A percentile compares a stretch with the other conserved stretches of the same genome.
Evolutionary conservation across 2,888 invertebrate species (phyloP).

Genomic region (Cheiracanthium punctorium): DNA sequence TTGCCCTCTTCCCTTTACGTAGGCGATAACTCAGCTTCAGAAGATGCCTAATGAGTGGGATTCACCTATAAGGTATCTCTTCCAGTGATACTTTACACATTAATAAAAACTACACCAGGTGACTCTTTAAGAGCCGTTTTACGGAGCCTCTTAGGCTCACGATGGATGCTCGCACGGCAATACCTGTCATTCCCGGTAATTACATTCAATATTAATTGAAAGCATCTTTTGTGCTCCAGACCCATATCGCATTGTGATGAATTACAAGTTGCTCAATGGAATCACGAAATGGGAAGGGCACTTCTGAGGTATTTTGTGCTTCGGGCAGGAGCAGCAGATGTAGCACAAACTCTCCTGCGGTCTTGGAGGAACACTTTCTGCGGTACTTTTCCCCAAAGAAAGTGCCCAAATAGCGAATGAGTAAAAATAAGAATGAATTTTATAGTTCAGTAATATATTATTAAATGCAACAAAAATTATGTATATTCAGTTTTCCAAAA

Average conservation of each 20-base stretch:
- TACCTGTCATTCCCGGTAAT: background rate
- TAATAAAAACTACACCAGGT: background rate
- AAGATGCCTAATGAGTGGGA: too few species aligned
- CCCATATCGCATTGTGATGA: constrained; percentile 9
- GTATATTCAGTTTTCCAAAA: too few species aligned
- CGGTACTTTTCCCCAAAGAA: too few species aligned
- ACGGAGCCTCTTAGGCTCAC: background rate
- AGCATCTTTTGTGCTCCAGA: background rate
- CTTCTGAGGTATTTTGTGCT: background rate
- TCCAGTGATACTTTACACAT: too few species aligned
- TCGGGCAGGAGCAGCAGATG: background rate
- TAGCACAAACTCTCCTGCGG: background rate
- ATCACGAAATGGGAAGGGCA: background rate
- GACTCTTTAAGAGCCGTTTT: background rate
- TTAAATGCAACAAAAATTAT: too few species aligned
- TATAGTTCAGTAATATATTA: too few species aligned
- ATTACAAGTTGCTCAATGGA: background rate
- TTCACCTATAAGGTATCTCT: too few species aligned
- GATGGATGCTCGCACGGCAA: background rate
- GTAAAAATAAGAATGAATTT: too few species aligned
- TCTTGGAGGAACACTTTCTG: too few species aligned
- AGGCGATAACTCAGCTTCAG: too few species aligned
- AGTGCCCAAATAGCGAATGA: too few species aligned
- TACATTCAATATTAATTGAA: constrained; percentile 11
- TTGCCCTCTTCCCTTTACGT: too few species aligned